phyloP scores from a whole-genome alignment of 1,140 invertebrate genomes.

The Drosophila murphyi region DNA sequence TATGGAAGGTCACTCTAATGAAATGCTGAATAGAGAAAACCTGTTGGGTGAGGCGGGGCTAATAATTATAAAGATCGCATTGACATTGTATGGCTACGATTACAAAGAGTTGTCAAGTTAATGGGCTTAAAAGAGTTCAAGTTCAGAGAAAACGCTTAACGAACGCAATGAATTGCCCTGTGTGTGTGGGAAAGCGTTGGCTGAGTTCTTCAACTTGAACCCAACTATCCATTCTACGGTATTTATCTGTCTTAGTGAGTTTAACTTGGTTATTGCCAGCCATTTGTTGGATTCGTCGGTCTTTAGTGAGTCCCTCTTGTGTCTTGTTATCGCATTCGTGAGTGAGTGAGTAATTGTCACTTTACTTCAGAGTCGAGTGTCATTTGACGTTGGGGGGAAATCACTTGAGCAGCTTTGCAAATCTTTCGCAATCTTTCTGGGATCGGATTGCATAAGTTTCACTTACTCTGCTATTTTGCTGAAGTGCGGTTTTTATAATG shows the following conservation, averaged over 20 bases:
- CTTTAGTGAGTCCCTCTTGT: neutral
- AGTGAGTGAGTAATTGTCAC: slow-evolving; percentile 59
- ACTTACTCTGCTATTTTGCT: slow-evolving; percentile 41
- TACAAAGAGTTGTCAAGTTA: slow-evolving; percentile 12
- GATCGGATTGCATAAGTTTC: slow-evolving; percentile 59
- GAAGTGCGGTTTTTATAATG: slow-evolving; percentile 34
- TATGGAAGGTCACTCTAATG: slow-evolving; percentile 52
- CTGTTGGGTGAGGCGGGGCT: neutral
- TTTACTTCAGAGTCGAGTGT: slow-evolving; percentile 25
- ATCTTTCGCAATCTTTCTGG: slow-evolving; percentile 31
- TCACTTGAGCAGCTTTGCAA: slow-evolving; percentile 35
- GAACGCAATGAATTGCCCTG: slow-evolving; percentile 25
- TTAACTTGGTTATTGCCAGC: slow-evolving; percentile 3
- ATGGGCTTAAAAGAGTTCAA: neutral
- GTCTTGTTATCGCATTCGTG: slow-evolving; percentile 10
- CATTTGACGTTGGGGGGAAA: slow-evolving; percentile 5
- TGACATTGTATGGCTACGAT: slow-evolving; percentile 69
- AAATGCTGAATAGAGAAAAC: slow-evolving; percentile 38
- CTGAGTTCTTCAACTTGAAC: slow-evolving; percentile 14
- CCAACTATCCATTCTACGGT: neutral
- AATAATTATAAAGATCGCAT: slow-evolving; percentile 49
- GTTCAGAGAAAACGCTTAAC: neutral
- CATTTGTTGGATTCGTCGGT: slow-evolving; percentile 56
- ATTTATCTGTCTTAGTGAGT: slow-evolving; percentile 3
- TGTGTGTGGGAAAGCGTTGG: slow-evolving; percentile 33